Conservation (phyloP, 2,797 vertebrate species). For the Rhadinocentrus ornatus region DNA sequence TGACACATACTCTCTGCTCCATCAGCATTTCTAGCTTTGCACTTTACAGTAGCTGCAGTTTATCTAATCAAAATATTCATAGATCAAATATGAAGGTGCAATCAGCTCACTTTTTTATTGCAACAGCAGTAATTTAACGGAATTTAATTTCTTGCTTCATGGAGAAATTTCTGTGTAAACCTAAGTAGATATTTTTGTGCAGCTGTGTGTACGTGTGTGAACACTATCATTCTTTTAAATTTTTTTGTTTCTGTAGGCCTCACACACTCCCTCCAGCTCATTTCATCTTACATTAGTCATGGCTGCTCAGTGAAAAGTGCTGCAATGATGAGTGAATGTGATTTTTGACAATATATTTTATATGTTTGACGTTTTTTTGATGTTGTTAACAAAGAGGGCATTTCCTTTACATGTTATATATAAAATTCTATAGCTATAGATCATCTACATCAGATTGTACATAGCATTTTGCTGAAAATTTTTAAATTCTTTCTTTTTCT, state of each 20-base stretch:
- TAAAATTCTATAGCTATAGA: not conserved
- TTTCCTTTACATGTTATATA: slow-evolving; percentile 7
- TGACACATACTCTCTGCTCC: not conserved
- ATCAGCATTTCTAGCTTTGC: slow-evolving; percentile 4
- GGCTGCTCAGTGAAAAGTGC: slow-evolving; percentile 48
- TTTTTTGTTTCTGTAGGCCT: slow-evolving; percentile 43
- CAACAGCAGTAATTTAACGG: slow-evolving; percentile 32
- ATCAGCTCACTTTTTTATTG: slow-evolving; percentile 15
- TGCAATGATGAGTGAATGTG: slow-evolving; percentile 41
- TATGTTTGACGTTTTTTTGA: not conserved
- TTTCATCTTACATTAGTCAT: slow-evolving; percentile 62
- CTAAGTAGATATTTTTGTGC: slow-evolving; percentile 33
- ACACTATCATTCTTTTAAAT: slow-evolving; percentile 33
- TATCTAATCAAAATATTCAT: slow-evolving; percentile 28
- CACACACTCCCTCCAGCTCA: slow-evolving; percentile 50
- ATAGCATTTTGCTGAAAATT: not conserved
- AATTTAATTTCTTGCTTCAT: slow-evolving; percentile 35
- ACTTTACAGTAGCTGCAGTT: slow-evolving; percentile 6
- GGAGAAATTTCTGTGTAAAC: slow-evolving; percentile 27
- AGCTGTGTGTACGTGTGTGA: slow-evolving; percentile 26
- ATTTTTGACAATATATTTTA: slow-evolving; percentile 13
- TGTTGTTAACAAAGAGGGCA: slow-evolving; percentile 10
- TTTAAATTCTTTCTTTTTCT: slow-evolving; percentile 8
- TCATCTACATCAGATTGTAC: slow-evolving; percentile 1
- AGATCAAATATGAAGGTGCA: slow-evolving; percentile 14